These are phyloP conservation scores for Bujurquina vittata DNA, from an alignment of 2,113 vertebrate species.

Conservation along the genomic window DNA sequence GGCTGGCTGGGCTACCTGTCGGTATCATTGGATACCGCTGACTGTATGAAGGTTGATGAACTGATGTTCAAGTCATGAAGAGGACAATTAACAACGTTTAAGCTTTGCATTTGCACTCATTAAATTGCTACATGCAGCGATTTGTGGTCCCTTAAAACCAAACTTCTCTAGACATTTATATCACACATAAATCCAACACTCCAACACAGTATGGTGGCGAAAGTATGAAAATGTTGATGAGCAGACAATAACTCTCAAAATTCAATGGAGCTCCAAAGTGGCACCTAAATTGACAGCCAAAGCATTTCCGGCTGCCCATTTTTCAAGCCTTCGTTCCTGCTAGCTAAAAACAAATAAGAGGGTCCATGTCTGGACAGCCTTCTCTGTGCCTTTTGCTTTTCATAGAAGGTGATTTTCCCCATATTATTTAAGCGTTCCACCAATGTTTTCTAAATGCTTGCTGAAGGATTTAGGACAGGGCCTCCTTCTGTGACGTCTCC, in stretches of 20 bases:
- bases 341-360: not conserved
- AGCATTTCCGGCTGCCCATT: not conserved
- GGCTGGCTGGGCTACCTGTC: not conserved
- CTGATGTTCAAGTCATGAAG: not conserved
- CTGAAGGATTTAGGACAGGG: not conserved
- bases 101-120: not conserved
- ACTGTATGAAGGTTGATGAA: not conserved
- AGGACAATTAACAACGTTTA: not conserved
- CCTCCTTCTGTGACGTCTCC: not conserved
- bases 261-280: too few species aligned
- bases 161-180: not conserved
- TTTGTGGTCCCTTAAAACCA: not conserved
- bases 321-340: not conserved
- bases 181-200: not conserved
- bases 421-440: not conserved
- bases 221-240: not conserved
- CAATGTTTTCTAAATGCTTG: not conserved
- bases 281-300: rapidly evolving
- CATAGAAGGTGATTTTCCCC: not conserved
- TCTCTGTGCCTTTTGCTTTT: not conserved
- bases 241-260: not conserved
- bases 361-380: not conserved
- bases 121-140: not conserved
- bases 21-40: not conserved
- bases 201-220: not conserved